Conservation (phyloP, 2,113 vertebrate species). For the Triplophysa rosa region DNA sequence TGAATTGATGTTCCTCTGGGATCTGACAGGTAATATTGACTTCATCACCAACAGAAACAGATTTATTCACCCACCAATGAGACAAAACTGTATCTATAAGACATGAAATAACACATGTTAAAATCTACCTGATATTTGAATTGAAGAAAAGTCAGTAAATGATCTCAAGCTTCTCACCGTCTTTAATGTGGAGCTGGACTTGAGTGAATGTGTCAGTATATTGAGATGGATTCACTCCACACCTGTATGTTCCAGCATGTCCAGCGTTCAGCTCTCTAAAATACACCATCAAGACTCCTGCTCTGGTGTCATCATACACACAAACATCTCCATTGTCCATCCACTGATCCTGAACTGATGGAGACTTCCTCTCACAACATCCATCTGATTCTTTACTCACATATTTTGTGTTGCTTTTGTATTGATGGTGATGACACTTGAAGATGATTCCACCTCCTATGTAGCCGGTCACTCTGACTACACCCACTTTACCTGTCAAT, state of each 20-base stretch:
- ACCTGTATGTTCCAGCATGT: slow-evolving; percentile 24
- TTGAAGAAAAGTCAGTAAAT: too few relatives aligned
- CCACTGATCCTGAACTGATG: slow-evolving; percentile 4
- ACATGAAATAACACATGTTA: too few relatives aligned
- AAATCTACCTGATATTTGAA: too few relatives aligned
- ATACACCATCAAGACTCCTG: background rate
- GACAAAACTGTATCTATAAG: too few relatives aligned
- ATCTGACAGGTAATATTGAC: slow-evolving; percentile 47
- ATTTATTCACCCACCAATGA: too few relatives aligned
- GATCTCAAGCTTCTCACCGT: background rate
- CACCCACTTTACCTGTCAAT: background rate
- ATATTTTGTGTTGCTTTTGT: background rate
- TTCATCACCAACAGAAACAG: background rate
- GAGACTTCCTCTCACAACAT: background rate
- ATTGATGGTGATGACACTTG: background rate
- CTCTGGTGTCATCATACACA: slow-evolving; percentile 35
- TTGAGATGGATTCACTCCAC: slow-evolving; percentile 12
- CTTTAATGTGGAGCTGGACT: background rate
- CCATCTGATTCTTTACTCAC: background rate
- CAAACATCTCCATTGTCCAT: slow-evolving; percentile 25
- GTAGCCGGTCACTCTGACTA: background rate
- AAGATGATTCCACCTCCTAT: slow-evolving; percentile 5
- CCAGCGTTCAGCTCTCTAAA: slow-evolving; percentile 12
- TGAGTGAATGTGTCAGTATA: slow-evolving; percentile 8
- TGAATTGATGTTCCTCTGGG: background rate